Evolutionary conservation across 2,888 invertebrate genomes (phyloP).

Genomic region (Apamea monoglypha): DNA sequence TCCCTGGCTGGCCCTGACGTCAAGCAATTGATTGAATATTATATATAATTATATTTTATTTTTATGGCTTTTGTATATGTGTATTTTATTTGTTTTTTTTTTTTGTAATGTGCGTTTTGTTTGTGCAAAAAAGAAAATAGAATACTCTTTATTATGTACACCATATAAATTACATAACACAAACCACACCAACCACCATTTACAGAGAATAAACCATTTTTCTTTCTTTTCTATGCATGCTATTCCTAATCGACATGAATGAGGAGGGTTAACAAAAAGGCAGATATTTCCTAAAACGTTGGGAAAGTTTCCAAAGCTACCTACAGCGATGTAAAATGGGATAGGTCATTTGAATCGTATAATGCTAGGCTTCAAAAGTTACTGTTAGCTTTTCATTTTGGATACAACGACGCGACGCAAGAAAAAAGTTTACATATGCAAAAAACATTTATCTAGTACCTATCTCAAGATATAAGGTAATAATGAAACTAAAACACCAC

Average conservation of each 20-base stretch:
- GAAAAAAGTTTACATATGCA: neutral
- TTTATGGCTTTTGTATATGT: neutral
- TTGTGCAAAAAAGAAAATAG: neutral
- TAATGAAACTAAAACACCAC: slow-evolving; percentile 23
- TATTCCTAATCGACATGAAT: neutral
- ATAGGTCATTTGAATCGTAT: neutral
- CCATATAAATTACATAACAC: no score
- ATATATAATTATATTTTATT: no score
- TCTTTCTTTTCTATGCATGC: neutral
- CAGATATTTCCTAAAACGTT: neutral
- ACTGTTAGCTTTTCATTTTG: neutral
- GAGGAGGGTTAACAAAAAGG: neutral
- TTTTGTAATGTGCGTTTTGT: neutral
- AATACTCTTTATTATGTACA: no score
- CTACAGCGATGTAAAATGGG: neutral
- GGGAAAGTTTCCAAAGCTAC: neutral
- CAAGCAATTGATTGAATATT: neutral
- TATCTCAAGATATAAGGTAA: neutral
- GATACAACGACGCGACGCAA: neutral
- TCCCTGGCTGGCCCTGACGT: neutral
- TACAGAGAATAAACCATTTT: neutral
- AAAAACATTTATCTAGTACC: neutral
- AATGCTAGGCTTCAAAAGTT: neutral
- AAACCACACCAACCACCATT: no score
- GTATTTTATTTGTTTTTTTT: no score